These are phyloP conservation scores for Uromys caudimaculatus DNA, from an alignment of 2,797 vertebrate genomes.

Conservation along the genomic window DNA sequence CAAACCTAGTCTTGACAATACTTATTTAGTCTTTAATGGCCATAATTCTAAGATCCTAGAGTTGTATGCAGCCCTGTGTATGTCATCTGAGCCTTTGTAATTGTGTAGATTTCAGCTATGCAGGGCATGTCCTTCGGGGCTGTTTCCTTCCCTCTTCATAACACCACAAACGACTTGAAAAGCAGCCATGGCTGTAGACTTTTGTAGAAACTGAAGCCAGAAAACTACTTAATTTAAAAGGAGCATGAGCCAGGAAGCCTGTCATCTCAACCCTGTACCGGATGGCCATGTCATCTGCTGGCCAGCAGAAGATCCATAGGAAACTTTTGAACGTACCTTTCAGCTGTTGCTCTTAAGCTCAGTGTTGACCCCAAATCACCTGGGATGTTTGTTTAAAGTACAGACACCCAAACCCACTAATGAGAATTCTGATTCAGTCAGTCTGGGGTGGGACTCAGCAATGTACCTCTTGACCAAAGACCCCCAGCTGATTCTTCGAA, in stretches of 20 bases:
- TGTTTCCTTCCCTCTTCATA: slow-evolving; percentile 17
- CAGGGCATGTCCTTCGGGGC: background rate
- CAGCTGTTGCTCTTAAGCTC: background rate
- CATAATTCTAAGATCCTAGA: slow-evolving; percentile 30
- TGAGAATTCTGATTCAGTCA: background rate
- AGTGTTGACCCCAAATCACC: background rate
- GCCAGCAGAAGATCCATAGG: background rate
- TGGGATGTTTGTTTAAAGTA: background rate
- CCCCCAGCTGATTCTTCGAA: background rate
- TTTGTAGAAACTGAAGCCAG: background rate
- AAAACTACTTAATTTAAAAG: background rate
- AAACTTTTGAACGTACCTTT: background rate
- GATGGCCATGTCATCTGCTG: background rate
- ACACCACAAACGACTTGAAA: background rate
- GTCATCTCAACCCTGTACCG: background rate
- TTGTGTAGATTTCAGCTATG: background rate
- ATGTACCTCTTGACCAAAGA: background rate
- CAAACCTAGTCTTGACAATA: background rate
- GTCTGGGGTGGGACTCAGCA: accelerated
- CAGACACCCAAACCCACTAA: background rate
- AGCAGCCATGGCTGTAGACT: background rate
- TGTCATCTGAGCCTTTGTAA: background rate
- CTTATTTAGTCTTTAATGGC: slow-evolving; percentile 21
- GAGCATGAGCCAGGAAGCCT: background rate
- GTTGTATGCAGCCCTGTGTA: background rate